Percentiles rank a stretch among this genome's conserved stretches.
phyloP scores from a whole-genome alignment of 2,113 vertebrate species.

The Anguilla rostrata region DNA sequence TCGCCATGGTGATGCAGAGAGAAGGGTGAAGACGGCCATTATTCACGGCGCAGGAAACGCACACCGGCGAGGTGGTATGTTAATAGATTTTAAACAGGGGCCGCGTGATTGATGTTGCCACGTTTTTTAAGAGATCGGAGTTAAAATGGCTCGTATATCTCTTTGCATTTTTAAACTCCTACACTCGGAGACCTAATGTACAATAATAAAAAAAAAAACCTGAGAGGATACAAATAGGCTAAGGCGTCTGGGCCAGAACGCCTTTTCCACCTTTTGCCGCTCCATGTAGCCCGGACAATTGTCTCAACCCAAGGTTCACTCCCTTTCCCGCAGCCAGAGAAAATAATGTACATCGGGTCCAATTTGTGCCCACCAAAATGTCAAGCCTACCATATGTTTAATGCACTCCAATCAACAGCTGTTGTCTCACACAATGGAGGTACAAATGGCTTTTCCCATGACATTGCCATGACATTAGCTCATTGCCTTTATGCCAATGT shows the following conservation, averaged over 20 bases:
- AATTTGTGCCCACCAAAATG: not conserved
- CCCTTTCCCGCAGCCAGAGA: not conserved
- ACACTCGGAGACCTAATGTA: not conserved
- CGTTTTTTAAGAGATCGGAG: conserved; percentile 33
- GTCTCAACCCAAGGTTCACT: not conserved
- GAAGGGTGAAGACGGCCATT: conserved; percentile 56
- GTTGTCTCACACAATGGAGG: conserved; percentile 1
- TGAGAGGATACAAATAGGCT: not conserved
- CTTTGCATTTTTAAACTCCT: conserved; percentile 21
- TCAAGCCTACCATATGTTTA: conserved; percentile 1
- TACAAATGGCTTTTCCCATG: not conserved
- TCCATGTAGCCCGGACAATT: not conserved
- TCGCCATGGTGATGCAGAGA: conserved; percentile 49
- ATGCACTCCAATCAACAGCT: not conserved
- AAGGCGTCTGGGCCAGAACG: too few species aligned
- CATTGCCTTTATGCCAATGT: not conserved
- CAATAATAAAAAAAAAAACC: not conserved
- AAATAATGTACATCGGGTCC: not conserved
- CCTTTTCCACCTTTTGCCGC: not conserved
- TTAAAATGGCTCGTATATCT: conserved; percentile 33
- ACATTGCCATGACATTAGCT: not conserved
- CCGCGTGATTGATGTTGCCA: conserved; percentile 25
- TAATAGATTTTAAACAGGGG: conserved; percentile 50
- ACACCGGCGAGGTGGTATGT: conserved; percentile 53
- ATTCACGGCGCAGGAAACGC: conserved; percentile 62